Evolutionary conservation across 1,140 invertebrate species (phyloP).

Genomic region (Heterodera carotae): DNA sequence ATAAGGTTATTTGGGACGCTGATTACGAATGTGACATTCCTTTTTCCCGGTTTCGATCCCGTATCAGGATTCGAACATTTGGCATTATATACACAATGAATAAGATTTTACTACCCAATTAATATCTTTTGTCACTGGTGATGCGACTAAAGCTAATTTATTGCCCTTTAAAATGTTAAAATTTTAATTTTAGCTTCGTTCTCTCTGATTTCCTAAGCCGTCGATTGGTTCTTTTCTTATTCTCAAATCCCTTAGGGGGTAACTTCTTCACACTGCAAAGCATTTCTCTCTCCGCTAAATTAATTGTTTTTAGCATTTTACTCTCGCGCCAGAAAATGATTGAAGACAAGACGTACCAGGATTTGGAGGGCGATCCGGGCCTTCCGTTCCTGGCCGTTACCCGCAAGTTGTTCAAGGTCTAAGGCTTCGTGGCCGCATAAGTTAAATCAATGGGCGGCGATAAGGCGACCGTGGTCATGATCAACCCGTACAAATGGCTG

Average conservation of each 20-base stretch:
- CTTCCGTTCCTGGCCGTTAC: constrained; percentile 58
- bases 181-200: no score
- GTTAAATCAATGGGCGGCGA: constrained; percentile 97
- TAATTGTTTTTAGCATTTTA: neutral
- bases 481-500: constrained; percentile 99
- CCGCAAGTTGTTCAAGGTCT: neutral
- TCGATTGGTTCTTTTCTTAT: neutral
- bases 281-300: constrained; percentile 3
- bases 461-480: constrained; percentile 86
- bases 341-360: constrained; percentile 30
- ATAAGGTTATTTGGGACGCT: no score
- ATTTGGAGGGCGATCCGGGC: constrained; percentile 62
- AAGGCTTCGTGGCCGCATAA: constrained; percentile 84
- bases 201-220: neutral
- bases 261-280: neutral
- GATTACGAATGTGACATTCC: no score
- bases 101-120: no score
- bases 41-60: no score
- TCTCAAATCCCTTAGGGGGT: constrained; percentile 1
- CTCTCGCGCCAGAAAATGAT: neutral
- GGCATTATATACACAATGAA: no score
- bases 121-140: no score
- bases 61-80: no score
- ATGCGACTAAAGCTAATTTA: no score
- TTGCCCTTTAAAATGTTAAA: no score